Conservation (phyloP, 2,113 vertebrate species). For the Burhinus bistriatus region DNA sequence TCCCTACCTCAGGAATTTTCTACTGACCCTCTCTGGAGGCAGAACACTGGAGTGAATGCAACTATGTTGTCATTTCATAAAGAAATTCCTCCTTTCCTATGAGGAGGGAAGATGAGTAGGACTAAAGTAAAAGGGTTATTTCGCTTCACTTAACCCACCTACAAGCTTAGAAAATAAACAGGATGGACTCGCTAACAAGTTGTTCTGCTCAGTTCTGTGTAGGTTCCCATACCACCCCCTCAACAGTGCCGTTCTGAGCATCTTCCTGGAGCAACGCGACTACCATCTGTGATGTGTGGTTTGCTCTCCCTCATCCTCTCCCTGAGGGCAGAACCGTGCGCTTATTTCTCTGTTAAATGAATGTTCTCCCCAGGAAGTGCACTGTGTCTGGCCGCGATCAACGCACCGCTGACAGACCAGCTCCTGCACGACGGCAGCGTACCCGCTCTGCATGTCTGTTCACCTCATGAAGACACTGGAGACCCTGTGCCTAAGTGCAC, state of each 20-base stretch:
- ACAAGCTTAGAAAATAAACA: background rate
- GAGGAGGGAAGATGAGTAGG: background rate
- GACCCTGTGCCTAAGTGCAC: accelerated
- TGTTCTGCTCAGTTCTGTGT: background rate
- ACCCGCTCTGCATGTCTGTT: accelerated
- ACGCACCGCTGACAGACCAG: accelerated
- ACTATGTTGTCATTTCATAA: background rate
- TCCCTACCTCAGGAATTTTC: background rate
- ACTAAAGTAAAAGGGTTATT: background rate
- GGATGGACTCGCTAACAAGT: background rate
- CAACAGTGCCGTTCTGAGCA: background rate
- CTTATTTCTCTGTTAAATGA: background rate
- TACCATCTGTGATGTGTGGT: slow-evolving; percentile 22
- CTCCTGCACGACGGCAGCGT: background rate
- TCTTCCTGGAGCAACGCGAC: background rate
- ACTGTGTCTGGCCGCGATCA: accelerated
- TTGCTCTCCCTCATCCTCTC: background rate
- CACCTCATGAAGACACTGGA: background rate
- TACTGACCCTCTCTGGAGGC: background rate
- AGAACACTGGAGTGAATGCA: background rate
- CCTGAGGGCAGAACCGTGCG: background rate
- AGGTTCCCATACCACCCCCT: slow-evolving; percentile 14
- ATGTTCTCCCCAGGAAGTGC: background rate
- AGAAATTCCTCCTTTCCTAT: background rate
- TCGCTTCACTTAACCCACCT: background rate